phyloP scores from a whole-genome alignment of 2,888 invertebrate species.

The Mesorhabditis belari region DNA sequence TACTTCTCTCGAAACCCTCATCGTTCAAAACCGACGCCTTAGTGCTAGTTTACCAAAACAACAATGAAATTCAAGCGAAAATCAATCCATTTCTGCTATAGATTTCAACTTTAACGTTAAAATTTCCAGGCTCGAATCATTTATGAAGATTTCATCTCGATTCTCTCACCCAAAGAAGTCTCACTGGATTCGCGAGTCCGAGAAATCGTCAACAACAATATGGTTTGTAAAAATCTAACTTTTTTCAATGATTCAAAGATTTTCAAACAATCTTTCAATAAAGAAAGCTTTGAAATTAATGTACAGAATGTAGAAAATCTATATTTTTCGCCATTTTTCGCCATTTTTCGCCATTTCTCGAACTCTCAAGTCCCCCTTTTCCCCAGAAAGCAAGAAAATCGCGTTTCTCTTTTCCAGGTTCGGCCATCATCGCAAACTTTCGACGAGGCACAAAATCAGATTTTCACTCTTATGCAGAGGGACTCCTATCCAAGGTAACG shows the following conservation, averaged over 20 bases:
- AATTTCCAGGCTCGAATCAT: slow-evolving; percentile 73
- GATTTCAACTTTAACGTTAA: neutral
- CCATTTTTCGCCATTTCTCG: no score
- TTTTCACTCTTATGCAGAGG: slow-evolving; percentile 98
- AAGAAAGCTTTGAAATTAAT: no score
- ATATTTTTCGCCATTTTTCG: no score
- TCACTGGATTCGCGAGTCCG: slow-evolving; percentile 94
- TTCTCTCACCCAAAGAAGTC: slow-evolving; percentile 96
- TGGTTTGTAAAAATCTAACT: slow-evolving; percentile 68
- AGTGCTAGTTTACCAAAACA: no score
- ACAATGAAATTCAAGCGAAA: no score
- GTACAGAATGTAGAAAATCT: no score
- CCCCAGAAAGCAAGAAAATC: neutral
- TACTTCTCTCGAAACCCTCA: no score
- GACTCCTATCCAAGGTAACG: slow-evolving; percentile 88
- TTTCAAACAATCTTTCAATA: no score
- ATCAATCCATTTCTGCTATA: no score
- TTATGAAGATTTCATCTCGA: slow-evolving; percentile 99
- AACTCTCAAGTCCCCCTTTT: no score
- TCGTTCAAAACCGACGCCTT: no score
- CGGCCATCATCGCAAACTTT: slow-evolving; percentile 77
- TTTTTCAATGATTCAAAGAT: neutral
- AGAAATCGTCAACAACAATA: slow-evolving; percentile 94
- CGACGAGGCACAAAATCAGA: slow-evolving; percentile 98
- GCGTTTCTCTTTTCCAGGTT: neutral